phyloP scores from a whole-genome alignment of 1,140 invertebrate genomes.

The Danaus melanippus region DNA sequence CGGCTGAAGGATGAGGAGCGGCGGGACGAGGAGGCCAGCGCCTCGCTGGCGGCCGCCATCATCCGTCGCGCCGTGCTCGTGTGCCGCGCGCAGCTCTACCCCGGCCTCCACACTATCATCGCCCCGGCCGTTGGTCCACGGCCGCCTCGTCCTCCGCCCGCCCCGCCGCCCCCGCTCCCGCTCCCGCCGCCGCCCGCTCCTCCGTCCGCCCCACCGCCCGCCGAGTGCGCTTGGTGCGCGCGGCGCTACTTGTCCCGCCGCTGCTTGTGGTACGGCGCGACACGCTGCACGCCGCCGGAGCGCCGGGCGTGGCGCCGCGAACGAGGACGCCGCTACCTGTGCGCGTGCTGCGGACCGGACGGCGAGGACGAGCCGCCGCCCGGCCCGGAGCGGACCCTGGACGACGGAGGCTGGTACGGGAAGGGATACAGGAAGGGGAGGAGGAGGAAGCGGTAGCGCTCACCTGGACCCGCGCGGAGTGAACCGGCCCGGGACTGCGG shows the following conservation, averaged over 20 bases:
- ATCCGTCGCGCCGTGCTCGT: constrained; percentile 49
- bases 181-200: constrained; percentile 8
- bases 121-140: constrained; percentile 43
- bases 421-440: constrained; percentile 54
- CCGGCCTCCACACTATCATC: constrained; percentile 77
- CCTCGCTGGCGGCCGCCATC: constrained; percentile 44
- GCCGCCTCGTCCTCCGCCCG: constrained; percentile 17
- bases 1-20: constrained; percentile 3
- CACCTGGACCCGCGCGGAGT: background rate
- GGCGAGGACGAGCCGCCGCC: constrained; percentile 6
- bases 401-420: constrained; percentile 45
- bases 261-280: constrained; percentile 57
- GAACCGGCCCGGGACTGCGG: too few species aligned
- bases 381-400: constrained; percentile 26
- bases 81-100: constrained; percentile 73
- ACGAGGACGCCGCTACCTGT: constrained; percentile 41
- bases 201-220: constrained; percentile 4
- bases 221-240: constrained; percentile 37
- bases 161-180: constrained; percentile 5
- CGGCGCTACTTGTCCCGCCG: constrained; percentile 31
- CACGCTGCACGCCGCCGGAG: constrained; percentile 21
- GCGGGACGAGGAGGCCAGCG: constrained; percentile 21
- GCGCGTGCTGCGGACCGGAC: constrained; percentile 44
- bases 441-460: constrained; percentile 38
- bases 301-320: constrained; percentile 31